Percentiles rank a stretch among this genome's conserved stretches.
These are phyloP conservation scores for Anguilla obscura DNA, from an alignment of 2,797 vertebrate species.

Conservation along the genomic window DNA sequence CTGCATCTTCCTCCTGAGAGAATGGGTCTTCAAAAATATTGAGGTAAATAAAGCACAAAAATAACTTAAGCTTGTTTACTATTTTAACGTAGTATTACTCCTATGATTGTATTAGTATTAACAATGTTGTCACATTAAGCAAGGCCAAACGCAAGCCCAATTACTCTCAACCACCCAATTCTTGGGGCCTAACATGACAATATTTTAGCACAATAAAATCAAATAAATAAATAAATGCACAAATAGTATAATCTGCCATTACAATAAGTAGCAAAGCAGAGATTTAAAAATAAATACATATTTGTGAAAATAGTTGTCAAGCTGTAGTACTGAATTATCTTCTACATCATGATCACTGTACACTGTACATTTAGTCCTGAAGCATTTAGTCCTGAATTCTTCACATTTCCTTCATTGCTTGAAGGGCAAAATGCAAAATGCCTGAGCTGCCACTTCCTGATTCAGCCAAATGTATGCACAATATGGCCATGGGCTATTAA, in stretches of 20 bases:
- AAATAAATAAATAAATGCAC: neutral
- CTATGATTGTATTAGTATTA: neutral
- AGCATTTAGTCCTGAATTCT: neutral
- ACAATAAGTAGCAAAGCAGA: neutral
- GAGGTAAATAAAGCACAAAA: neutral
- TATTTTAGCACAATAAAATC: too few relatives aligned
- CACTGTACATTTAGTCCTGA: neutral
- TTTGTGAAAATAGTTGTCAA: neutral
- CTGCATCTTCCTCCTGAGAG: neutral
- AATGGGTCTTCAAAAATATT: neutral
- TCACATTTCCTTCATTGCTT: conserved; percentile 88
- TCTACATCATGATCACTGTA: neutral
- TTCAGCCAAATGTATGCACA: conserved; percentile 96
- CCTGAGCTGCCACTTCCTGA: conserved; percentile 87
- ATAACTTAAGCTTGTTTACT: neutral
- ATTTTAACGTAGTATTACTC: neutral
- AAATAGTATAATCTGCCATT: neutral
- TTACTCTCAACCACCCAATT: neutral
- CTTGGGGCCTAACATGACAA: neutral
- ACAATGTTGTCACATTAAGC: neutral
- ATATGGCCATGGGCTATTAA: conserved; percentile 92
- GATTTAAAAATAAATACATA: neutral
- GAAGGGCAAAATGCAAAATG: conserved; percentile 89
- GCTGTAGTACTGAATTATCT: neutral
- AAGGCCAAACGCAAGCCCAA: neutral